Evolutionary conservation across 2,113 vertebrate genomes (phyloP), one percentile per base, ranked within the genome.

Genomic region (Otis tarda): DNA sequence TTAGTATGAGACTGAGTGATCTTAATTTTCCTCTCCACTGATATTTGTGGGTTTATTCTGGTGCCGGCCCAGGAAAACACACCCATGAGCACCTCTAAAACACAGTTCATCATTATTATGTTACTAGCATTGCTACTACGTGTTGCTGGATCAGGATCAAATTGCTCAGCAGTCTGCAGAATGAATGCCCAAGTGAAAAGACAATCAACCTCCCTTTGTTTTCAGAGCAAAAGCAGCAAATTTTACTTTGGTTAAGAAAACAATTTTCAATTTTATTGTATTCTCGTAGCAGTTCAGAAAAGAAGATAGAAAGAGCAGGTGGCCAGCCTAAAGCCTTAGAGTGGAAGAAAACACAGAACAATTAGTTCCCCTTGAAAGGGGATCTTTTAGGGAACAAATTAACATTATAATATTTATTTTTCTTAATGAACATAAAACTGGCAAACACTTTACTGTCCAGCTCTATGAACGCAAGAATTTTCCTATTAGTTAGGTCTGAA

Each of bases 41-140:
- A 2, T 91, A 63, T 63, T 69, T 91, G 84, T 87, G 69, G 89
- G 45, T 94, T 96, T 93, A 25, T 82, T 89, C 74, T 95, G 94
- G 70, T 80, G 17, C 37, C 7, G 5, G 60, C 39, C 68, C 85
- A 78, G 56, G 71, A 81, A 93, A 93, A 50, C 35, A 63, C 28
- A 63, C 30, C 24, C 39, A 12, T 39, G 77, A 88, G 71, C 71
- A 81, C 52, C 92, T 81, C 68, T 68, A 31, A 70, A 65, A 49
- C 39, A 14, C 37, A 50, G 67, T 28, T 93, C 31, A 10, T 41
- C 37, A 39, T 88, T 83, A 83, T n/a, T 89, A 35, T 53, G 43
- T 94, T 86, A 59, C 90, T 67, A 20, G 45, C 52, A 21, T 30
- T 57, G 74, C 78, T 75, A 47, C 82, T 41, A 9, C 1, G 0